Conservation (phyloP, 2,888 invertebrate species). For the Neuroscelio doddi region DNA sequence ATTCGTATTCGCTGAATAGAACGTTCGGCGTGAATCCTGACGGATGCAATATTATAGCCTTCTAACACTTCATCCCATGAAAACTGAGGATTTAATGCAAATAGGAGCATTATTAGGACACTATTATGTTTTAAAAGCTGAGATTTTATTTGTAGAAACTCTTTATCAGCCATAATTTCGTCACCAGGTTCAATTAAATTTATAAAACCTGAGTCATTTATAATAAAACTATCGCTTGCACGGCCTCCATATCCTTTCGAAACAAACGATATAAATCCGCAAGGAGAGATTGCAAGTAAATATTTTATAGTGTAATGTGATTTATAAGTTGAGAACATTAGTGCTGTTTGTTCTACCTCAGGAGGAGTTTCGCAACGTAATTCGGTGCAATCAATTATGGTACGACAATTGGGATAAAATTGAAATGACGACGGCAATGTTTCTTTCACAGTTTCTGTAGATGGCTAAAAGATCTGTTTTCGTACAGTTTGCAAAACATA, state of each 20-base stretch:
- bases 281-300: conserved; percentile 46
- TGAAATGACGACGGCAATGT: conserved; percentile 28
- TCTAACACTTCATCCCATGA: conserved; percentile 41
- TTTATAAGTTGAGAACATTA: conserved; percentile 46
- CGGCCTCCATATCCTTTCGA: conserved; percentile 52
- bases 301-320: conserved; percentile 41
- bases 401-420: conserved; percentile 39
- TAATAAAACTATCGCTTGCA: conserved; percentile 48
- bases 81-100: conserved; percentile 28
- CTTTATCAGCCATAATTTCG: conserved; percentile 21
- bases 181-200: conserved; percentile 50
- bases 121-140: conserved; percentile 27
- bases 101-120: conserved; percentile 47
- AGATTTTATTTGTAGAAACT: conserved; percentile 14
- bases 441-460: conserved; percentile 34
- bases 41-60: conserved; percentile 40
- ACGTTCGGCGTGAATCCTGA: conserved; percentile 34
- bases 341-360: conserved; percentile 35
- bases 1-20: conserved; percentile 35
- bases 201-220: conserved; percentile 50
- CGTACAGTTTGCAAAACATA: too few relatives aligned
- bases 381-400: conserved; percentile 42
- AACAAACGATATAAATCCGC: conserved; percentile 47
- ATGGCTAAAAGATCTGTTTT: conserved; percentile 48
- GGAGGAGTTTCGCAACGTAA: conserved; percentile 32